Evolutionary conservation across 1,140 invertebrate species (phyloP).

Genomic region (Vanessa atalanta): DNA sequence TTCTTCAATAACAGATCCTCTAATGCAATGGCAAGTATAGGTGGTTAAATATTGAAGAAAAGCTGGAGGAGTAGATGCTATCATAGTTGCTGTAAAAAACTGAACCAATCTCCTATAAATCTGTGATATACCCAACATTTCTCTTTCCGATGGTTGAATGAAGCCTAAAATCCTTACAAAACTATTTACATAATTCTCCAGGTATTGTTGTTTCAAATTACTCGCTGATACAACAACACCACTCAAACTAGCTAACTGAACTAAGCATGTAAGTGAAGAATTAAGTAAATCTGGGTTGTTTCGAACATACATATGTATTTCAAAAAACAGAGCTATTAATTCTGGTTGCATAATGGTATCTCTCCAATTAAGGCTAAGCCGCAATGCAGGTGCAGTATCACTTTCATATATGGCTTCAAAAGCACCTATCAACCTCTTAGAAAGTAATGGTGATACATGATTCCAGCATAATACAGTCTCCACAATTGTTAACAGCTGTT

Average conservation of each 20-base stretch:
- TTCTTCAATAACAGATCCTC: slow-evolving; percentile 88
- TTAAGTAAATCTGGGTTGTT: slow-evolving; percentile 87
- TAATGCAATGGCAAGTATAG: slow-evolving; percentile 88
- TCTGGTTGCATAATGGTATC: slow-evolving; percentile 88
- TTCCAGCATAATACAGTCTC: slow-evolving; percentile 89
- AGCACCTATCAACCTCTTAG: slow-evolving; percentile 85
- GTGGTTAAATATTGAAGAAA: slow-evolving; percentile 85
- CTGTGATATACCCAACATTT: slow-evolving; percentile 85
- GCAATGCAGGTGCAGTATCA: slow-evolving; percentile 84
- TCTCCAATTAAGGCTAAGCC: slow-evolving; percentile 85
- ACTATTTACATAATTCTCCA: slow-evolving; percentile 86
- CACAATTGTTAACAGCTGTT: slow-evolving; percentile 86
- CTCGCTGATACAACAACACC: slow-evolving; percentile 84
- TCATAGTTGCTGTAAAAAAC: slow-evolving; percentile 83
- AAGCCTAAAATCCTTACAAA: slow-evolving; percentile 86
- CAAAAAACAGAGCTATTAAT: slow-evolving; percentile 89
- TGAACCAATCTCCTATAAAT: slow-evolving; percentile 84
- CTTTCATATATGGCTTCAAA: slow-evolving; percentile 87
- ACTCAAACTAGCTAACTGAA: slow-evolving; percentile 88
- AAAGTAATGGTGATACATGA: slow-evolving; percentile 84
- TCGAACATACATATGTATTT: slow-evolving; percentile 91
- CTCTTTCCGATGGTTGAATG: slow-evolving; percentile 83
- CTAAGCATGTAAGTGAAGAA: slow-evolving; percentile 89
- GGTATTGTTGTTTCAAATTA: slow-evolving; percentile 85
- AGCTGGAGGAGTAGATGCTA: slow-evolving; percentile 69